phyloP scores from a whole-genome alignment of 92 coral and sea anemone species.

The Porites divaricata region DNA sequence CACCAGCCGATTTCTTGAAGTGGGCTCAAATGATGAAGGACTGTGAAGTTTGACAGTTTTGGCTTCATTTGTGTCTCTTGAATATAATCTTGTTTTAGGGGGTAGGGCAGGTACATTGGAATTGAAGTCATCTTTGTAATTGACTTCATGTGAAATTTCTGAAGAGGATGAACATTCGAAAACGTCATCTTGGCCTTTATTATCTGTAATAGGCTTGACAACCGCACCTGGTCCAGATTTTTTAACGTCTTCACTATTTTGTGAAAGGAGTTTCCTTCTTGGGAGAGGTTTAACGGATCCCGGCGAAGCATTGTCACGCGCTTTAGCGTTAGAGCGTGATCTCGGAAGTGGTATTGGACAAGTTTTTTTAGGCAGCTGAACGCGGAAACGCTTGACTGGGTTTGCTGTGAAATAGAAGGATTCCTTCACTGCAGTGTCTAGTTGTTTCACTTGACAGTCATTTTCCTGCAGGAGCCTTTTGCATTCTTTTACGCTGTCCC shows the following conservation, averaged over 20 bases:
- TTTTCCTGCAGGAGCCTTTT: slow-evolving; percentile 1
- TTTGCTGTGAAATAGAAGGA: slow-evolving; percentile 20
- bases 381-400: slow-evolving; percentile 19
- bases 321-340: background rate
- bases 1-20: background rate
- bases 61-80: background rate
- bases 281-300: background rate
- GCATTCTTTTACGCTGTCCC: slow-evolving; percentile 9
- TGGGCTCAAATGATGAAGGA: slow-evolving; percentile 12
- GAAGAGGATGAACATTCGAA: background rate
- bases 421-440: background rate
- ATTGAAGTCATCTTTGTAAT: background rate
- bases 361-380: slow-evolving; percentile 10
- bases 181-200: background rate
- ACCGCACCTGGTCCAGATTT: background rate
- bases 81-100: background rate
- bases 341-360: slow-evolving; percentile 7
- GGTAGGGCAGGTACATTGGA: slow-evolving; percentile 5
- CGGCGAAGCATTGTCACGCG: background rate
- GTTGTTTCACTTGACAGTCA: background rate
- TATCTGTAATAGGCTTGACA: background rate
- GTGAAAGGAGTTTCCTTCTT: background rate
- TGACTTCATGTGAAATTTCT: background rate
- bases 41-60: background rate
- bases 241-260: background rate